Conservation (phyloP, 2,113 vertebrate species). For the Sula dactylatra region DNA sequence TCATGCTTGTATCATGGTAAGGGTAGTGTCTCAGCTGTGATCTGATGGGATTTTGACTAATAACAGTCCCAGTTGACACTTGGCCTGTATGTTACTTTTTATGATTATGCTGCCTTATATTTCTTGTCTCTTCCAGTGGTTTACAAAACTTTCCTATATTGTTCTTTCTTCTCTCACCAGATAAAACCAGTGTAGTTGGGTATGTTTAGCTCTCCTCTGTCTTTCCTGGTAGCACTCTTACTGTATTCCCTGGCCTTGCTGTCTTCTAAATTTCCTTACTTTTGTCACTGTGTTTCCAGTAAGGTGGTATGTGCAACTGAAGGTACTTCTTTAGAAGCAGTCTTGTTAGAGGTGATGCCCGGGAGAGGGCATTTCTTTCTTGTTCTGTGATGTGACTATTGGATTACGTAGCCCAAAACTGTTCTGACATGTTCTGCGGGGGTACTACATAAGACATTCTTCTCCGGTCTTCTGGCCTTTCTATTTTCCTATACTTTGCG, state of each 20-base stretch:
- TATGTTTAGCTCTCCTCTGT: neutral
- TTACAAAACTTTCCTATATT: neutral
- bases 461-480: neutral
- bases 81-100: neutral
- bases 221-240: neutral
- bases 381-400: neutral
- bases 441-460: neutral
- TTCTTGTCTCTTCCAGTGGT: neutral
- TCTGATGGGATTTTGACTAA: neutral
- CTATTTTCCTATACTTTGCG: neutral
- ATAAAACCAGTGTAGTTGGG: neutral
- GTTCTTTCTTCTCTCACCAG: neutral
- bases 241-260: neutral
- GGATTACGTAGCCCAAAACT: neutral
- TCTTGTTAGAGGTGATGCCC: neutral
- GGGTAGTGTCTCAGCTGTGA: neutral
- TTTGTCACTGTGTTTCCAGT: neutral
- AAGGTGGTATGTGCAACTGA: neutral
- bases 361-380: neutral
- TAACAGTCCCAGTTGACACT: too few relatives aligned
- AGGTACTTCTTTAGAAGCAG: neutral
- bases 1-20: slow-evolving; percentile 96
- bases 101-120: neutral
- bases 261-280: neutral
- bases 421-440: neutral